phyloP scores from a whole-genome alignment of 2,113 vertebrate species.

The Melanerpes formicivorus region DNA sequence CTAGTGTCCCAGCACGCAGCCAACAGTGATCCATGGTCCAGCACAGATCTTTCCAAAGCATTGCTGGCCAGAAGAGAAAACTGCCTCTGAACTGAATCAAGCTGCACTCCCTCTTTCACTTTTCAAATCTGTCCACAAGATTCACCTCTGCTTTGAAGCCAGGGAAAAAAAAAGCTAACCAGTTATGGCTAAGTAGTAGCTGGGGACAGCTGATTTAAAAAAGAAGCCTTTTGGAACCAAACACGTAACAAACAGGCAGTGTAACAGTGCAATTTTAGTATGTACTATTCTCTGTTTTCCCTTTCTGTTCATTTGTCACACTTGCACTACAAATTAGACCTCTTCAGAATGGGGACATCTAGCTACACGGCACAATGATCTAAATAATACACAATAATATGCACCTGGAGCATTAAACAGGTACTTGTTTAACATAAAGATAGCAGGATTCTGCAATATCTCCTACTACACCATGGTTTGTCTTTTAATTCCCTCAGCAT shows the following conservation, averaged over 20 bases:
- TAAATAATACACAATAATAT: background rate
- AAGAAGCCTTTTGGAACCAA: background rate
- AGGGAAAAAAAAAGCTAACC: background rate
- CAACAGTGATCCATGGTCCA: background rate
- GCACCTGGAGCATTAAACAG: background rate
- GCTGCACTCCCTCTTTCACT: background rate
- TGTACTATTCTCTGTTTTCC: background rate
- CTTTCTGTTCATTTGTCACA: background rate
- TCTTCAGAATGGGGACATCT: background rate
- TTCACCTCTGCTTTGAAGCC: background rate
- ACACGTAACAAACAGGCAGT: background rate
- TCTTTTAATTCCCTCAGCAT: constrained; percentile 32
- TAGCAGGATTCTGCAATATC: background rate
- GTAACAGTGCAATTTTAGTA: background rate
- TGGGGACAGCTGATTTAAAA: background rate
- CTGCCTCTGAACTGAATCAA: background rate
- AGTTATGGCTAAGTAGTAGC: background rate
- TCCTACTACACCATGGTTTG: background rate
- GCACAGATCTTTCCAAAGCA: background rate
- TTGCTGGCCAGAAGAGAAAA: background rate
- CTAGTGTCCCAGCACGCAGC: background rate
- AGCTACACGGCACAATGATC: background rate
- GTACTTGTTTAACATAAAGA: constrained; percentile 22
- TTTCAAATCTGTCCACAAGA: background rate
- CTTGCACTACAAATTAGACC: background rate